Conservation (phyloP, 1,140 invertebrate genomes). For the Drosophila hydei region DNA sequence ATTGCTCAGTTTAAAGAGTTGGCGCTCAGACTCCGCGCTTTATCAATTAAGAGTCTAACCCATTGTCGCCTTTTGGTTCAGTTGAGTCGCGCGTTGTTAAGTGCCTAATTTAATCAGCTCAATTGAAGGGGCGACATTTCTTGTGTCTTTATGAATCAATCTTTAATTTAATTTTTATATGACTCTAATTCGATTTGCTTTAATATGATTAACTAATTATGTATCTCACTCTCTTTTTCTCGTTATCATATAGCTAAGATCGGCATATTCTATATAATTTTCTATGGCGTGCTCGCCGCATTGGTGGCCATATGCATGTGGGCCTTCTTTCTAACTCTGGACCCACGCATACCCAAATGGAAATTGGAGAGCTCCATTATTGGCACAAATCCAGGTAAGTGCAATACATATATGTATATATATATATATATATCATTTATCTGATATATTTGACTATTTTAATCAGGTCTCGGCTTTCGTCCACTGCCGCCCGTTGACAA, state of each 20-base stretch:
- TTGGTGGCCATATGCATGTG: slow-evolving; percentile 95
- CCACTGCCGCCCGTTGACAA: slow-evolving; percentile 93
- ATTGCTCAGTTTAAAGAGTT: slow-evolving; percentile 11
- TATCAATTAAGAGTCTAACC: slow-evolving; percentile 69
- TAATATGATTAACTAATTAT: slow-evolving; percentile 36
- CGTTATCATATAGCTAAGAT: slow-evolving; percentile 90
- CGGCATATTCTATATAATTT: slow-evolving; percentile 95
- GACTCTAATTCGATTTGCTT: slow-evolving; percentile 18
- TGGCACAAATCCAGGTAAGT: slow-evolving; percentile 94
- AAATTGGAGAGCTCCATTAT: slow-evolving; percentile 92
- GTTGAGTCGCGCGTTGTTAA: slow-evolving; percentile 40
- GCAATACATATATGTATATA: not conserved
- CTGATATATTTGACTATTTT: not conserved
- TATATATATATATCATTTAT: not conserved
- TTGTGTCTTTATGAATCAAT: slow-evolving; percentile 23
- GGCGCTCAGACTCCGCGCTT: slow-evolving; percentile 15
- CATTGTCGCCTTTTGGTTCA: slow-evolving; percentile 44
- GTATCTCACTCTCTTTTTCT: slow-evolving; percentile 47
- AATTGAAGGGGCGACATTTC: slow-evolving; percentile 45
- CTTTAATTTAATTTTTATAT: slow-evolving; percentile 32
- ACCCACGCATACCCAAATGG: slow-evolving; percentile 94
- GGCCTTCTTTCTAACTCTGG: slow-evolving; percentile 95
- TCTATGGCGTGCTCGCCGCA: slow-evolving; percentile 93
- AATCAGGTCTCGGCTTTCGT: slow-evolving; percentile 94
- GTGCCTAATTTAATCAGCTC: slow-evolving; percentile 69